phyloP scores from a whole-genome alignment of 2,888 invertebrate genomes.

The Caenorhabditis virilis region DNA sequence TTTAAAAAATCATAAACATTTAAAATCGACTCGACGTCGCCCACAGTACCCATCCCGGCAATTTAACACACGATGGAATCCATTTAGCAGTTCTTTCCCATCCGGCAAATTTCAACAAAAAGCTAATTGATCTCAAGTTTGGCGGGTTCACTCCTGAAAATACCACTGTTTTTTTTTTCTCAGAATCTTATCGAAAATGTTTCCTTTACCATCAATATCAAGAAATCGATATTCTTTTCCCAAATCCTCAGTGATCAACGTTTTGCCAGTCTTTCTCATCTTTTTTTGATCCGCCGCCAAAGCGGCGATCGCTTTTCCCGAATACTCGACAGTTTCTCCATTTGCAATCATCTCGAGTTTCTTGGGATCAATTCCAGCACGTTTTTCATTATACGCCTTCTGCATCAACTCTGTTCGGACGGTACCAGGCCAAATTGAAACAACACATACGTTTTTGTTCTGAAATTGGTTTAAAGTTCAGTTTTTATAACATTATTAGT shows the following conservation, averaged over 20 bases:
- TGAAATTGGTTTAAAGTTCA: no score
- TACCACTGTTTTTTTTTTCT: not conserved
- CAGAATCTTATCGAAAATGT: not conserved
- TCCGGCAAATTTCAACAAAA: conserved; percentile 33
- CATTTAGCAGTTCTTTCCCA: conserved; percentile 42
- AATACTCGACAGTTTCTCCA: conserved; percentile 64
- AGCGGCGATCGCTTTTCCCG: conserved; percentile 61
- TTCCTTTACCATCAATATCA: conserved; percentile 69
- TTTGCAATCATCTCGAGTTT: conserved; percentile 43
- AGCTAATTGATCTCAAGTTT: conserved; percentile 47
- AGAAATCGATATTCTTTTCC: conserved; percentile 69
- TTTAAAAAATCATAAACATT: no score
- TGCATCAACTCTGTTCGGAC: conserved; percentile 69
- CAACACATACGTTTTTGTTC: conserved; percentile 67
- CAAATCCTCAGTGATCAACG: conserved; percentile 69
- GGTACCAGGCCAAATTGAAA: conserved; percentile 71
- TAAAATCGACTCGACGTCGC: conserved; percentile 30
- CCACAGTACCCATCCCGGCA: conserved; percentile 55
- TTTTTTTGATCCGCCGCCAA: conserved; percentile 66
- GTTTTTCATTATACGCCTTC: conserved; percentile 16
- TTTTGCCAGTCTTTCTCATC: conserved; percentile 68
- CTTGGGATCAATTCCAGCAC: conserved; percentile 9
- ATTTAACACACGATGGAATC: conserved; percentile 47
- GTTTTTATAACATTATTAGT: no score
- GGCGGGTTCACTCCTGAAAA: conserved; percentile 48